Percentiles rank a stretch among this genome's conserved stretches.
Evolutionary conservation across 2,888 invertebrate genomes (phyloP).

Genomic region (Protodeltote pygarga): DNA sequence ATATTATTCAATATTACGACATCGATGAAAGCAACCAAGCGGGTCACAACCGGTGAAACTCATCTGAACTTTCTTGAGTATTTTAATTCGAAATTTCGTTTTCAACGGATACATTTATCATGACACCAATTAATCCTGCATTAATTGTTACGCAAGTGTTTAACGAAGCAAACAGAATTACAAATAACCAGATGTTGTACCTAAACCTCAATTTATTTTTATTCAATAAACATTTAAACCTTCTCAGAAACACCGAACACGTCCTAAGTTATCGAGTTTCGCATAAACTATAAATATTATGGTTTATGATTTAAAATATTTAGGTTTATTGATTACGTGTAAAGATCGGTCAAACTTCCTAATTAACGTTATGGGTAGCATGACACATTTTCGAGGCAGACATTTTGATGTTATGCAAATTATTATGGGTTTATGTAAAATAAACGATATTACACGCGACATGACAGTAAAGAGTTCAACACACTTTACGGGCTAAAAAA

Average conservation of each 20-base stretch:
- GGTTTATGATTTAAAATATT: slow-evolving; percentile 49
- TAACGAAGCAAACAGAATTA: slow-evolving; percentile 35
- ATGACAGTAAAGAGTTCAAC: slow-evolving; percentile 12
- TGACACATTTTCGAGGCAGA: slow-evolving; percentile 31
- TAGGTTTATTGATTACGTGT: slow-evolving; percentile 52
- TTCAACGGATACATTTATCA: slow-evolving; percentile 40
- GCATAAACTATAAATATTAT: slow-evolving; percentile 38
- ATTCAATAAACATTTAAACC: slow-evolving; percentile 50
- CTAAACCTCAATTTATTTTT: slow-evolving; percentile 51
- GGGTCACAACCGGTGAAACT: slow-evolving; percentile 15
- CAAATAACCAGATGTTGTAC: slow-evolving; percentile 49
- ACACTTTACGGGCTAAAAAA: slow-evolving; percentile 17
- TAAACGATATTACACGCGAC: slow-evolving; percentile 11
- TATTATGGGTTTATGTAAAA: slow-evolving; percentile 18
- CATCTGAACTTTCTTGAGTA: slow-evolving; percentile 28
- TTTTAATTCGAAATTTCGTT: slow-evolving; percentile 14
- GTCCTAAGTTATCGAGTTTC: slow-evolving; percentile 40
- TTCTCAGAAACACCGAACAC: slow-evolving; percentile 44
- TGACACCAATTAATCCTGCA: slow-evolving; percentile 30
- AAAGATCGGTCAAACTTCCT: slow-evolving; percentile 33
- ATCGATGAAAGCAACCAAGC: slow-evolving; percentile 19
- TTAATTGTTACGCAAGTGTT: slow-evolving; percentile 43
- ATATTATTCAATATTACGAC: slow-evolving; percentile 7
- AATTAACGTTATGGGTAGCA: slow-evolving; percentile 36
- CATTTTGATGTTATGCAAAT: slow-evolving; percentile 24